Base-by-base conservation (phyloP, 23 tunicate species). In the Aplidium turbinatum region DNA sequence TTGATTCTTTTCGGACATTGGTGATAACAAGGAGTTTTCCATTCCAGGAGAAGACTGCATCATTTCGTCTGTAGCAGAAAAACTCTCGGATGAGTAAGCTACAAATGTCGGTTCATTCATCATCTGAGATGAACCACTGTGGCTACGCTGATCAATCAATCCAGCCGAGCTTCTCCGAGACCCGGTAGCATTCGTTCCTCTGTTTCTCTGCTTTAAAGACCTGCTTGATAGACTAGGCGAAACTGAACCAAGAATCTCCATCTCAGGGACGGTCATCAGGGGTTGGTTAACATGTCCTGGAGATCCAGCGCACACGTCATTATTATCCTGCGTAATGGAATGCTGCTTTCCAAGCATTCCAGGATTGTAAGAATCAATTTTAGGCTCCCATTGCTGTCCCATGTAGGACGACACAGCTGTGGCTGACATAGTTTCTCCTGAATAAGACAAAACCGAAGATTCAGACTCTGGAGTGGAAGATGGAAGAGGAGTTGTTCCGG, bases 151-250 rank as follows among this genome's bases (percentile, higher is more conserved):
- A 23, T 65, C 74, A 21, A 35, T 48, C 69, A 65, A 35, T 24
- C 83, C 51, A 16, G 83, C 73, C 7, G 73, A 45, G 66, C 83
- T 78, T 28, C 45, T 75, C 1, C 83, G 45, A 34, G 65, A 31
- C 38, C 62, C 64, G 9, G 27, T 47, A 28, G 72, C 30, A 31
- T 28, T 63, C 24, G 82, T 72, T 4, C 72, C 62, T 45, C 60
- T 38, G 9, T 28, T 32, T 19, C 23, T 63, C 7, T 57, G 28
- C n/a, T n/a, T n/a, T n/a, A n/a, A n/a, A n/a, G n/a, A n/a, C n/a
- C n/a, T n/a, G n/a, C n/a, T n/a, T n/a, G n/a, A n/a, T n/a, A n/a
- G n/a, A n/a, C n/a, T n/a, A 27, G 80, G 18, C 3, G 78, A 73
- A n/a, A n/a, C n/a, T n/a, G n/a, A n/a, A 1, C 29, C 66, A 58